phyloP scores from a whole-genome alignment of 1,140 invertebrate genomes.

The Luehdorfia chinensis region DNA sequence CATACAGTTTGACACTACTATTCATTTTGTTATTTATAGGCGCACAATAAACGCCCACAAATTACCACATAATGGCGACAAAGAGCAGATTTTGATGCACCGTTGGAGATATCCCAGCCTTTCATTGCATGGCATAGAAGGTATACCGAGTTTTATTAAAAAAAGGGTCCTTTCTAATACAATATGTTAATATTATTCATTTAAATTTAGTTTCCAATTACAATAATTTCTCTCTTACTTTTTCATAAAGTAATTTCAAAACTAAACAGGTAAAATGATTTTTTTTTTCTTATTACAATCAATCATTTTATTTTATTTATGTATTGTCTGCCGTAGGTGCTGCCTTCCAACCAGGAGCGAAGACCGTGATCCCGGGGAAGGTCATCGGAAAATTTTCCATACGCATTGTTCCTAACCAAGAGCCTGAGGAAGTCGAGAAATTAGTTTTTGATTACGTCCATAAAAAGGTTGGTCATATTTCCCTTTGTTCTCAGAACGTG shows the following conservation, averaged over 20 bases:
- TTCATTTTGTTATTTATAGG: constrained; percentile 42
- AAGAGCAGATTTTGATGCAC: constrained; percentile 89
- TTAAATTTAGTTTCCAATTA: no score
- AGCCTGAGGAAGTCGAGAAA: constrained; percentile 85
- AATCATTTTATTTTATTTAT: no score
- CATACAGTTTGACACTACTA: no score
- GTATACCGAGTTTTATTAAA: constrained; percentile 35
- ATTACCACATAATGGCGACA: constrained; percentile 87
- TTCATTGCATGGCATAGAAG: constrained; percentile 93
- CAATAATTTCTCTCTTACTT: neutral
- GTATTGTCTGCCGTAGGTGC: no score
- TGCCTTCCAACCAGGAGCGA: constrained; percentile 93
- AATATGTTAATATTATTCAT: constrained; percentile 8
- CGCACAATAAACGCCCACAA: constrained; percentile 83
- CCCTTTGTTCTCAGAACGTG: no score
- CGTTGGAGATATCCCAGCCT: constrained; percentile 94
- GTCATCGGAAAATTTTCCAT: constrained; percentile 98
- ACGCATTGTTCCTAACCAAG: constrained; percentile 94
- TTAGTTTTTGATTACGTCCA: constrained; percentile 87
- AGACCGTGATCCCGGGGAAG: constrained; percentile 97
- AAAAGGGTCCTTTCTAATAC: no score
- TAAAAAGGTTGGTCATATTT: constrained; percentile 69
- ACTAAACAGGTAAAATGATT: no score
- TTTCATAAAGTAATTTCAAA: no score
- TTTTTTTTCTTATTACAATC: no score